These are phyloP conservation scores for Planiliza haematocheilus DNA, from an alignment of 2,113 vertebrate species.

Conservation along the genomic window DNA sequence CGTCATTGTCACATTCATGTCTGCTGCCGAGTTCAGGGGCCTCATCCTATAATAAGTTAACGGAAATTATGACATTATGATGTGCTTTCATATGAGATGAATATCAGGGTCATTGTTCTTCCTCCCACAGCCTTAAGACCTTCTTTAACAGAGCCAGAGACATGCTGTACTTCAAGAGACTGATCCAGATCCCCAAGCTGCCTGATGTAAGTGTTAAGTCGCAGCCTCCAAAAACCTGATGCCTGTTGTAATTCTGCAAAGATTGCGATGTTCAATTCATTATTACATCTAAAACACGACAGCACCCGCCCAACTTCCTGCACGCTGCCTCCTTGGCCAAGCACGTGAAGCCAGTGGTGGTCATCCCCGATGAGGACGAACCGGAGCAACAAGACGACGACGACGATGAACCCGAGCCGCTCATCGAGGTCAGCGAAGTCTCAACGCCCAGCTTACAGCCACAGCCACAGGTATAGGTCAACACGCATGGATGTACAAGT, in stretches of 20 bases:
- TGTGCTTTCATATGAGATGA: not conserved
- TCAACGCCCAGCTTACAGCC: constrained; percentile 69
- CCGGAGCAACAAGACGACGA: constrained; percentile 87
- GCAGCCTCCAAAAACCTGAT: not conserved
- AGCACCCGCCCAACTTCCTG: constrained; percentile 93
- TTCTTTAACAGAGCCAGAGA: constrained; percentile 96
- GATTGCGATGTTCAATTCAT: no score
- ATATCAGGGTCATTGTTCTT: not conserved
- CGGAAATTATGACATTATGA: no score
- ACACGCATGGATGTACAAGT: not conserved
- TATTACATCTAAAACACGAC: no score
- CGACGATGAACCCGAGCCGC: constrained; percentile 90
- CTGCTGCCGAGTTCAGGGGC: not conserved
- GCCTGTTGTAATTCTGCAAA: not conserved
- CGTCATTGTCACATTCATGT: not conserved
- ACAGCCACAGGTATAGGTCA: constrained; percentile 70
- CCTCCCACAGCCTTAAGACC: constrained; percentile 87
- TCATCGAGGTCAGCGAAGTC: constrained; percentile 88
- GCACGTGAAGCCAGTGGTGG: constrained; percentile 96
- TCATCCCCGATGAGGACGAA: constrained; percentile 91
- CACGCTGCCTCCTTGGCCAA: constrained; percentile 93
- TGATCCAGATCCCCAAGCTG: constrained; percentile 97
- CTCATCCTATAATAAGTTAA: no score
- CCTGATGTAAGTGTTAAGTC: constrained; percentile 87
- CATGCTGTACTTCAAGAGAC: constrained; percentile 97